phyloP scores from a whole-genome alignment of 2,888 invertebrate genomes.

The Trilocha varians region DNA sequence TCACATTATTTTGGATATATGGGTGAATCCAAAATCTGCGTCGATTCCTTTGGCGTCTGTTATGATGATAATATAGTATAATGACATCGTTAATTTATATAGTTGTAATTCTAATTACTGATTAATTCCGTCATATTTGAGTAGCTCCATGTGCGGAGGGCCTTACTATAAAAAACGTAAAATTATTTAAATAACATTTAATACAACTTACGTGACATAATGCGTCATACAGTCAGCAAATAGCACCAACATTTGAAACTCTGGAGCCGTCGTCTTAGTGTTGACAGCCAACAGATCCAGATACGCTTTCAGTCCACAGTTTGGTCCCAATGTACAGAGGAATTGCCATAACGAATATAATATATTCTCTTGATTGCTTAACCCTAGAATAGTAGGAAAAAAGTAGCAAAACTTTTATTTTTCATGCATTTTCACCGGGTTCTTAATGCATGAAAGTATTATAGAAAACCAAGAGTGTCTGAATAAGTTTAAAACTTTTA shows the following conservation, averaged over 20 bases:
- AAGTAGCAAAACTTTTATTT: neutral
- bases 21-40: too few species aligned
- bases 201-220: slow-evolving; percentile 88
- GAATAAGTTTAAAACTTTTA: too few species aligned
- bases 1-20: too few species aligned
- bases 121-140: too few species aligned
- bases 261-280: slow-evolving; percentile 86
- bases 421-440: neutral
- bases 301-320: slow-evolving; percentile 91
- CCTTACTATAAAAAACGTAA: neutral
- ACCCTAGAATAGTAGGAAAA: slow-evolving; percentile 71
- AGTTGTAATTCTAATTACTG: too few species aligned
- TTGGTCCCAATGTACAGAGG: slow-evolving; percentile 88
- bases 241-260: slow-evolving; percentile 93
- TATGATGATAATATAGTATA: too few species aligned
- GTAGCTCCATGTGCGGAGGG: too few species aligned
- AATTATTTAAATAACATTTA: neutral
- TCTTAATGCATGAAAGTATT: too few species aligned
- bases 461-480: too few species aligned
- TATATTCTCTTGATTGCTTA: slow-evolving; percentile 94
- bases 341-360: slow-evolving; percentile 93
- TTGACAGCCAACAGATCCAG: slow-evolving; percentile 87
- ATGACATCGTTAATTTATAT: too few species aligned
- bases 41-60: too few species aligned
- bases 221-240: slow-evolving; percentile 97